phyloP scores from a whole-genome alignment of 2,113 vertebrate genomes.

The Sapayoa aenigma region DNA sequence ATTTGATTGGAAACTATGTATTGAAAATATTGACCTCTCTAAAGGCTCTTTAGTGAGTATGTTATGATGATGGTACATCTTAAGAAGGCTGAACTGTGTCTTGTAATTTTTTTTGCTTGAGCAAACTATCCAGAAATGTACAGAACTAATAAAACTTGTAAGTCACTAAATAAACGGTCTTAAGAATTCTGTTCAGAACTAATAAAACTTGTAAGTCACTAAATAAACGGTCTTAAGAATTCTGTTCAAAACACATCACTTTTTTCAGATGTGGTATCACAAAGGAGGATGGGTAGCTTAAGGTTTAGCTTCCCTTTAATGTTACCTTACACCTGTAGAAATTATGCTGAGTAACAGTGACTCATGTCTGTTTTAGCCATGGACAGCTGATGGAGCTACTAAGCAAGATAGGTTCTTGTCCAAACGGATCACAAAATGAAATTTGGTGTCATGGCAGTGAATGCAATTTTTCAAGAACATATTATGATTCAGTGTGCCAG shows the following conservation, averaged over 20 bases:
- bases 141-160: not conserved
- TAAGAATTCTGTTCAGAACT: not conserved
- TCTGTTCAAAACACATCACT: not conserved
- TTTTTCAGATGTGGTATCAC: not conserved
- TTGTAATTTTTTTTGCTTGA: not conserved
- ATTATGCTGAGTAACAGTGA: not conserved
- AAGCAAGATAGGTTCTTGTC: not conserved
- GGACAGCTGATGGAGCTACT: not conserved
- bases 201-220: not conserved
- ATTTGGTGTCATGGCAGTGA: not conserved
- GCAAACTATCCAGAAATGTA: not conserved
- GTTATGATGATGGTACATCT: not conserved
- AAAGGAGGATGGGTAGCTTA: not conserved
- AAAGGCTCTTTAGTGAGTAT: not conserved
- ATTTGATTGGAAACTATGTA: not conserved
- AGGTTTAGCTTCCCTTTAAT: not conserved
- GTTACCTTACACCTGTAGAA: not conserved
- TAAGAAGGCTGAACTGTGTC: not conserved
- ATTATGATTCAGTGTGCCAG: not conserved
- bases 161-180: not conserved
- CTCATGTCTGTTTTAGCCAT: not conserved
- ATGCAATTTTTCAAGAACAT: not conserved
- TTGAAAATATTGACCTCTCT: not conserved
- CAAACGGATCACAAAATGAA: not conserved
- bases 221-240: not conserved